Percentiles rank a stretch among this genome's conserved stretches.
Evolutionary conservation across 2,888 invertebrate genomes (phyloP).

Genomic region (Thymelicus acteon): DNA sequence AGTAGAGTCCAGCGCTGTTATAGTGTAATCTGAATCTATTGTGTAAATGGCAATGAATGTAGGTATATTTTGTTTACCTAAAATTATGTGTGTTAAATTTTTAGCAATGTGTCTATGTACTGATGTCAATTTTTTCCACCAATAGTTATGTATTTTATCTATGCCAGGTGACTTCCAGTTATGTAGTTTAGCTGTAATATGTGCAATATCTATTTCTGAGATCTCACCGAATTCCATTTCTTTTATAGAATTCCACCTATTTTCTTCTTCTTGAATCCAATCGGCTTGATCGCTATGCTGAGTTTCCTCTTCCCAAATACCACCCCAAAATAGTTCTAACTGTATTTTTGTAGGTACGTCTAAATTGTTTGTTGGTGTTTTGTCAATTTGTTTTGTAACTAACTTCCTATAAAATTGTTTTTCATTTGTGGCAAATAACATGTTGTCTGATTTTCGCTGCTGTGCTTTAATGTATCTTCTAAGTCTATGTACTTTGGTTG

Average conservation of each 20-base stretch:
- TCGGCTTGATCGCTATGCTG: conserved; percentile 37
- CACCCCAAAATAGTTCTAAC: conserved; percentile 37
- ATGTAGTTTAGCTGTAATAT: conserved; percentile 26
- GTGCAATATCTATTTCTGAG: conserved; percentile 28
- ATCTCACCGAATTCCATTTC: conserved; percentile 42
- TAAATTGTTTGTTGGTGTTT: neutral
- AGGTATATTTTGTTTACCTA: conserved; percentile 36
- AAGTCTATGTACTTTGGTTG: conserved; percentile 38
- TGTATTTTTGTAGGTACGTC: conserved; percentile 21
- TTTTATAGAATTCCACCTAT: conserved; percentile 30
- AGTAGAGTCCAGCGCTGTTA: conserved; percentile 33
- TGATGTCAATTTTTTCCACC: conserved; percentile 38
- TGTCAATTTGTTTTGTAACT: no score
- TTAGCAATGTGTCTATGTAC: conserved; percentile 37
- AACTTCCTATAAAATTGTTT: conserved; percentile 40
- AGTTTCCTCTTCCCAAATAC: conserved; percentile 35
- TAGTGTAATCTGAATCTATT: conserved; percentile 11
- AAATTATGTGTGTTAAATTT: conserved; percentile 37
- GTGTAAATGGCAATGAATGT: conserved; percentile 36
- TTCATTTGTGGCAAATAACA: conserved; percentile 37
- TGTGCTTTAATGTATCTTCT: conserved; percentile 40
- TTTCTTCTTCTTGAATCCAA: conserved; percentile 41
- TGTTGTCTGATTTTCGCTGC: conserved; percentile 41
- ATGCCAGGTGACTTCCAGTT: conserved; percentile 40
- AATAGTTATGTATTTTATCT: conserved; percentile 40